Conservation (phyloP, 2,888 invertebrate species). For the Heteromyza rotundicornis region DNA sequence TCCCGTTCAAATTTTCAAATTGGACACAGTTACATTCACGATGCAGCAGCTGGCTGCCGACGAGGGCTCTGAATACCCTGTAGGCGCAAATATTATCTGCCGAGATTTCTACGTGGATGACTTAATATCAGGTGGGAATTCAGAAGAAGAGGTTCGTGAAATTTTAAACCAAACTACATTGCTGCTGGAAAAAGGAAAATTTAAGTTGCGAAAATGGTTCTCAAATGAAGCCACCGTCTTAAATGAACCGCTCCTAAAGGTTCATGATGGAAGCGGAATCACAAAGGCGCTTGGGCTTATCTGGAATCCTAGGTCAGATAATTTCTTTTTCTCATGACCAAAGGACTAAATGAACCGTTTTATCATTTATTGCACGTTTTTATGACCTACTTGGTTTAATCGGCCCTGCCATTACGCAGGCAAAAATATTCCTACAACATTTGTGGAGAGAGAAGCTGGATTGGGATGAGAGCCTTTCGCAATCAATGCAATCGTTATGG, state of each 20-base stretch:
- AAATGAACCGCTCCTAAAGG: not conserved
- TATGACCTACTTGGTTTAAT: too few species aligned
- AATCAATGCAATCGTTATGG: not conserved
- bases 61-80: conserved; percentile 3
- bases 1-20: conserved; percentile 3
- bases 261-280: not conserved
- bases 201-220: conserved; percentile 14
- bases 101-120: conserved; percentile 24
- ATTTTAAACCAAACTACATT: conserved; percentile 10
- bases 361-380: not conserved
- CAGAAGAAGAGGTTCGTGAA: conserved; percentile 8
- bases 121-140: conserved; percentile 15
- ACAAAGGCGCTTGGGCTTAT: conserved; percentile 1
- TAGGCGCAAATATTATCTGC: too few species aligned
- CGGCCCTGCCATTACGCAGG: not conserved
- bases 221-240: conserved; percentile 17
- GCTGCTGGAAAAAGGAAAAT: conserved; percentile 12
- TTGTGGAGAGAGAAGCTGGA: conserved; percentile 3
- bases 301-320: not conserved
- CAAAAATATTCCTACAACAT: conserved; percentile 2
- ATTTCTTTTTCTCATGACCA: not conserved
- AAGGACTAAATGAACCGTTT: not conserved
- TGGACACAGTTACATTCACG: not conserved
- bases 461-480: conserved; percentile 3
- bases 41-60: conserved; percentile 10